Conservation (phyloP, 2,113 vertebrate species). For the Solea solea region DNA sequence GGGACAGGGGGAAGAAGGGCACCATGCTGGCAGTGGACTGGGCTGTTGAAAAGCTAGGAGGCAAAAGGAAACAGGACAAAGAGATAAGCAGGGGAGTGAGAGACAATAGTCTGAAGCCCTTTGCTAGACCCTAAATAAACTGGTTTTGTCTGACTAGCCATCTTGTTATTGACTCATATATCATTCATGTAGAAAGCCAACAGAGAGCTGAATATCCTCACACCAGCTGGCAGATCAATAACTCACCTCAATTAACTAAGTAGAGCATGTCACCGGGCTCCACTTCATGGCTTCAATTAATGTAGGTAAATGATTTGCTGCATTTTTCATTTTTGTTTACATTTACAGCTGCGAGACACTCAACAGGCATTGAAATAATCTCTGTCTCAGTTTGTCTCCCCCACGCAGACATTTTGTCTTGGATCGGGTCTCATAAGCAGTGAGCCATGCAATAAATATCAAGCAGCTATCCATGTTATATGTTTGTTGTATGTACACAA, state of each 20-base stretch:
- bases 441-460: background rate
- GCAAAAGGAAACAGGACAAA: conserved; percentile 33
- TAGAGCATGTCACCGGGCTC: conserved; percentile 35
- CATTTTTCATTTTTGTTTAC: conserved; percentile 44
- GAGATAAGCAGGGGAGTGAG: conserved; percentile 34
- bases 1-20: conserved; percentile 51
- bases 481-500: background rate
- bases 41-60: conserved; percentile 26
- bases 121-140: background rate
- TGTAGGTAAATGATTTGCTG: conserved; percentile 55
- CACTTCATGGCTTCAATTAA: conserved; percentile 53
- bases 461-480: background rate
- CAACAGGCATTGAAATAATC: conserved; percentile 13
- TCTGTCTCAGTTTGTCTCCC: conserved; percentile 26
- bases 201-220: conserved; percentile 22
- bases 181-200: conserved; percentile 18
- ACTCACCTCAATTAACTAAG: conserved; percentile 63
- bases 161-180: conserved; percentile 37
- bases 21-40: conserved; percentile 41
- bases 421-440: conserved; percentile 29
- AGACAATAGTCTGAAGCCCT: conserved; percentile 35
- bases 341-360: conserved; percentile 46
- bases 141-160: background rate
- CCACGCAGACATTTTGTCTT: conserved; percentile 35
- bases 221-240: conserved; percentile 57